These are phyloP conservation scores for Stenoptilia bipunctidactyla DNA, from an alignment of 2,888 invertebrate genomes.

Conservation along the genomic window DNA sequence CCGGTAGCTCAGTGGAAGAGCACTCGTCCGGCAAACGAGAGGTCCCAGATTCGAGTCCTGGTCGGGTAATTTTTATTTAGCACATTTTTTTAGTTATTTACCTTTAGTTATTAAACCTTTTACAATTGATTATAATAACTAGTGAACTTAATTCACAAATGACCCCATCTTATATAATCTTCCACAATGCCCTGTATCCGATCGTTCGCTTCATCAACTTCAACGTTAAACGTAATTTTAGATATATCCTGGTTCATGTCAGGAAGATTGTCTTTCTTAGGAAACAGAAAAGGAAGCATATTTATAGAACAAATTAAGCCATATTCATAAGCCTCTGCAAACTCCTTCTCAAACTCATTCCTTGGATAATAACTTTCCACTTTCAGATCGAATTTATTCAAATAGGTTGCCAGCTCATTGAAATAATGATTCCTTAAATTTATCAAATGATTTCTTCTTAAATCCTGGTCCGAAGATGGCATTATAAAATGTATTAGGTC, in stretches of 20 bases:
- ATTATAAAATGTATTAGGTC: constrained; percentile 27
- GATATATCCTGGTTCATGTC: constrained; percentile 21
- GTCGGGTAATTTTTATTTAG: too few species aligned
- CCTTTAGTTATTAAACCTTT: too few species aligned
- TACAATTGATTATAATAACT: too few species aligned
- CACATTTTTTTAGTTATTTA: too few species aligned
- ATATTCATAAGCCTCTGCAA: constrained; percentile 20
- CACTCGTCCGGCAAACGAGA: too few species aligned
- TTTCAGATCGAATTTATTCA: constrained; percentile 25
- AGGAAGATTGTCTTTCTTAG: constrained; percentile 19
- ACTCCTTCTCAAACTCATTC: constrained; percentile 24
- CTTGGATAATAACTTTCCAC: constrained; percentile 23
- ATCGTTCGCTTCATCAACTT: constrained; percentile 20
- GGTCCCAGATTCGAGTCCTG: too few species aligned
- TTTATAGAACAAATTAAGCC: background rate
- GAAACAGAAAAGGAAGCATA: constrained; percentile 22
- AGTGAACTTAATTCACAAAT: too few species aligned
- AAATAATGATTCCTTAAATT: constrained; percentile 25
- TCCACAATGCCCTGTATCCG: constrained; percentile 23
- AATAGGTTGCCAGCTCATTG: constrained; percentile 18
- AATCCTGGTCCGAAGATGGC: constrained; percentile 21
- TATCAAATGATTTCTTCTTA: constrained; percentile 23
- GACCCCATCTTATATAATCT: constrained; percentile 27
- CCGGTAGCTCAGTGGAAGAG: too few species aligned
- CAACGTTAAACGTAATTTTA: constrained; percentile 14